Conservation (phyloP, 2,888 invertebrate species). For the Tipula unca region DNA sequence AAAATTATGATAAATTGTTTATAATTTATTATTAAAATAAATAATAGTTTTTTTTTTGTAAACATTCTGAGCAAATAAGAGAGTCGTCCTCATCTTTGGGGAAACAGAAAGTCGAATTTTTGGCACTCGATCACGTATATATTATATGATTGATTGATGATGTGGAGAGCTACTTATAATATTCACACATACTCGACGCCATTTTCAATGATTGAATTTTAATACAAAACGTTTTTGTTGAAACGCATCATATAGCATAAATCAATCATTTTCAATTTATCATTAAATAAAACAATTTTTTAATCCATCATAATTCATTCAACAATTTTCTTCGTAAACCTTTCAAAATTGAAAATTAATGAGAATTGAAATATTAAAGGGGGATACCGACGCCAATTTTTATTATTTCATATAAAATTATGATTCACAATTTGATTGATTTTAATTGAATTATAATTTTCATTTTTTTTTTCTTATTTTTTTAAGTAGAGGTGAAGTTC, state of each 20-base stretch:
- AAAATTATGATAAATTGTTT: background rate
- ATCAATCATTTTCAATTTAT: background rate
- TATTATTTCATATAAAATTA: background rate
- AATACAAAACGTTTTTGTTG: background rate
- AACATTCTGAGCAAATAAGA: background rate
- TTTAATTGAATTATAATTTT: background rate
- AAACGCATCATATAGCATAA: background rate
- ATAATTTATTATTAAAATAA: background rate
- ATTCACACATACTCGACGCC: background rate
- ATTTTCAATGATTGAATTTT: background rate
- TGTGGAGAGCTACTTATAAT: background rate
- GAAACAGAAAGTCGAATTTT: background rate
- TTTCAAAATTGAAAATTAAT: background rate
- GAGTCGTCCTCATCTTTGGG: background rate
- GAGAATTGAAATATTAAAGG: background rate
- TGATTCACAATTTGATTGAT: background rate
- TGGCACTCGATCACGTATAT: background rate
- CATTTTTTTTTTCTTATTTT: background rate
- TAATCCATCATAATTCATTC: background rate
- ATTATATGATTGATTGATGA: background rate
- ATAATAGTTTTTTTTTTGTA: background rate
- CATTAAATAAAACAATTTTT: background rate
- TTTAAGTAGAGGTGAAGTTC: conserved; percentile 2
- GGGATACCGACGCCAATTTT: background rate
- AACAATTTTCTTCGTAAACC: background rate